Evolutionary conservation across 1,140 invertebrate species (phyloP).

Genomic region (Zaprionus taronus): DNA sequence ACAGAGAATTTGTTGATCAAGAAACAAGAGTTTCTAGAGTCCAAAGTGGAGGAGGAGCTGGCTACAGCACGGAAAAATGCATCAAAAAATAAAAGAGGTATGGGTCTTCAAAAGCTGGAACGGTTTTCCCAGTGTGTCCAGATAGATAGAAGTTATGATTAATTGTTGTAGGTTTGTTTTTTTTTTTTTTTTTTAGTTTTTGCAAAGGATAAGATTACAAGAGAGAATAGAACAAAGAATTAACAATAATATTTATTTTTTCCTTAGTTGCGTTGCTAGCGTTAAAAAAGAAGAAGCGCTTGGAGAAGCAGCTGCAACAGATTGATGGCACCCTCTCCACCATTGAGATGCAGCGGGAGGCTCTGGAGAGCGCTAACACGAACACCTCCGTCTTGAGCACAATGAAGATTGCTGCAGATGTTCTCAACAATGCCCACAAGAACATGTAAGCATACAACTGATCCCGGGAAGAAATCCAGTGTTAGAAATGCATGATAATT

Average conservation of each 20-base stretch:
- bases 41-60: conserved; percentile 96
- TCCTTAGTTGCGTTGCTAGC: conserved; percentile 96
- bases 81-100: conserved; percentile 98
- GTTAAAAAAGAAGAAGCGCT: conserved; percentile 98
- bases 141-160: background rate
- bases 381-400: conserved; percentile 98
- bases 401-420: conserved; percentile 98
- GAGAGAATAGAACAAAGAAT: background rate
- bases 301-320: conserved; percentile 98
- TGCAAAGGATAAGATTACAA: too few species aligned
- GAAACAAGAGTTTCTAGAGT: conserved; percentile 98
- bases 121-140: background rate
- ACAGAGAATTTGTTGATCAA: conserved; percentile 99
- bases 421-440: conserved; percentile 97
- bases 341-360: conserved; percentile 99
- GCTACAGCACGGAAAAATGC: conserved; percentile 95
- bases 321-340: conserved; percentile 99
- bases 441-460: conserved; percentile 91
- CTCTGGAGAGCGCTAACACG: conserved; percentile 98
- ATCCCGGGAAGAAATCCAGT: background rate
- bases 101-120: background rate
- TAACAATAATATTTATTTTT: conserved; percentile 45
- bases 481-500: conserved; percentile 10
- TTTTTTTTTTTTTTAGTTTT: conserved; percentile 1
- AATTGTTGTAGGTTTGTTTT: background rate